Evolutionary conservation across 2,888 invertebrate species (phyloP).

Genomic region (Macropis europaea): DNA sequence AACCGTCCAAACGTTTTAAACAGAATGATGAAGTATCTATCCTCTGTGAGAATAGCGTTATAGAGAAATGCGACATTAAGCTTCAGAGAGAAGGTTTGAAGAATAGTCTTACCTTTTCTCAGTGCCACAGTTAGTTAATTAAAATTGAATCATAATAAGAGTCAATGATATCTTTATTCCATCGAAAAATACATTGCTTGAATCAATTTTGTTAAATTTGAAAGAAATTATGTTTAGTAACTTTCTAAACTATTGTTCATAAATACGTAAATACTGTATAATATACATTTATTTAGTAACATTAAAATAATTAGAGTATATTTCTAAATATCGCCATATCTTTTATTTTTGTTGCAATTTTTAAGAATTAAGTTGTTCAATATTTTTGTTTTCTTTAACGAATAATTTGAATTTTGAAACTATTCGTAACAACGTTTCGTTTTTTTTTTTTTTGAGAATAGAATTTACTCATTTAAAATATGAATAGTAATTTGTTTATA

Average conservation of each 20-base stretch:
- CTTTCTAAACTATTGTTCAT: not conserved
- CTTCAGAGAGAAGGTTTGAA: not conserved
- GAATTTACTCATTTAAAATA: not conserved
- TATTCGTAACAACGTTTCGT: not conserved
- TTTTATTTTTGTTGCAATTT: not conserved
- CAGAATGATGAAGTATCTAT: conserved; percentile 5
- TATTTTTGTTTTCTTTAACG: not conserved
- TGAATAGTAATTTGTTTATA: not conserved
- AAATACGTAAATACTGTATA: not conserved
- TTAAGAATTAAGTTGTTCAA: not conserved
- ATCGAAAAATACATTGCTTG: not conserved
- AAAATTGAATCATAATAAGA: not conserved
- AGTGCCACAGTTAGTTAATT: conserved; percentile 25
- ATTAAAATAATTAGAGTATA: not conserved
- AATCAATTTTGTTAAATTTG: not conserved
- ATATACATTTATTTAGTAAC: conserved; percentile 4
- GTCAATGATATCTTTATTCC: not conserved
- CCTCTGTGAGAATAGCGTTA: conserved; percentile 1
- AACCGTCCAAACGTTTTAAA: conserved; percentile 32
- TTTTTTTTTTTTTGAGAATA: not conserved
- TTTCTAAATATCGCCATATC: not conserved
- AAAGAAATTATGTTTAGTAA: not conserved
- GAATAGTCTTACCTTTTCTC: conserved; percentile 6
- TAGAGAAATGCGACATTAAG: conserved; percentile 10
- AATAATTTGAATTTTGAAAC: not conserved